Percentiles rank a stretch among this genome's conserved stretches.
Evolutionary conservation across 2,113 vertebrate genomes (phyloP).

Genomic region (Sebastes schlegelii): DNA sequence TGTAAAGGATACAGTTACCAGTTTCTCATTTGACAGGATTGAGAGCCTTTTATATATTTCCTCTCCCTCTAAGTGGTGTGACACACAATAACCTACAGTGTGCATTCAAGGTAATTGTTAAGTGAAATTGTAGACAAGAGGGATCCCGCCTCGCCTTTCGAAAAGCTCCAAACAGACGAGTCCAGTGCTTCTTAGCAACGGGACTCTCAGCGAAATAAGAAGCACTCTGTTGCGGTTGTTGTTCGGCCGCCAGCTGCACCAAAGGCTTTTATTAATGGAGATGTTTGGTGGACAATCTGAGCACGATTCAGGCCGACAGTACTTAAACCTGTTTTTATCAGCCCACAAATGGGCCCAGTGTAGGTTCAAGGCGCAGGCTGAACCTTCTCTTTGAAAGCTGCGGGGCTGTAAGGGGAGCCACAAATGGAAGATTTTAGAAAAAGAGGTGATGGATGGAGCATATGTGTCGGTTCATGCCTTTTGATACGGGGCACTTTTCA

Average conservation of each 20-base stretch:
- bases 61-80: conserved; percentile 59
- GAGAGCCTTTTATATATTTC: conserved; percentile 43
- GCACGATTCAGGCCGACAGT: conserved; percentile 28
- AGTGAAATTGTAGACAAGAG: conserved; percentile 61
- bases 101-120: conserved; percentile 61
- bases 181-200: conserved; percentile 51
- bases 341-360: conserved; percentile 33
- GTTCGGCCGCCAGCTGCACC: conserved; percentile 46
- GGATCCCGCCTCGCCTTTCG: conserved; percentile 38
- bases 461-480: background rate
- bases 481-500: conserved; percentile 37
- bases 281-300: conserved; percentile 51
- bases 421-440: conserved; percentile 3
- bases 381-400: background rate
- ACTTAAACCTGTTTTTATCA: conserved; percentile 50
- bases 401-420: too few species aligned
- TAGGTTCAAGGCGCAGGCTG: conserved; percentile 30
- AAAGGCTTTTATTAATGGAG: conserved; percentile 52
- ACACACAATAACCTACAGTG: conserved; percentile 60
- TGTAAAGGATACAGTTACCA: conserved; percentile 57
- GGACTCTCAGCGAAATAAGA: conserved; percentile 41
- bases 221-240: conserved; percentile 56
- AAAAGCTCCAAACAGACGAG: conserved; percentile 31
- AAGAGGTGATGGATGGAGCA: conserved; percentile 11
- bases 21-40: conserved; percentile 26